Evolutionary conservation across 1,140 invertebrate genomes (phyloP).

Genomic region (Anagrus nilaparvatae): DNA sequence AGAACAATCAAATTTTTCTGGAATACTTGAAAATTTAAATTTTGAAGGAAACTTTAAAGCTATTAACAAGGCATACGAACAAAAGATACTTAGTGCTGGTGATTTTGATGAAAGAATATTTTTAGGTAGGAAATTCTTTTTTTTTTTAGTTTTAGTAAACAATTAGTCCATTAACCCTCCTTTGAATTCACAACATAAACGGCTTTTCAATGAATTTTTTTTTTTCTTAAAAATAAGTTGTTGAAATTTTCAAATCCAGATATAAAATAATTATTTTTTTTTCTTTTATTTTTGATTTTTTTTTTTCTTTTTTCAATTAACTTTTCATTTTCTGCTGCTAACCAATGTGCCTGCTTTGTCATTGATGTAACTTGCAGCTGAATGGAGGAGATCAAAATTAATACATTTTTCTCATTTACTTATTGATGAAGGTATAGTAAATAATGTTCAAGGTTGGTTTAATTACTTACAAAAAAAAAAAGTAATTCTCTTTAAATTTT

Average conservation of each 20-base stretch:
- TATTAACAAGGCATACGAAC: slow-evolving; percentile 82
- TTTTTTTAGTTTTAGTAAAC: too few species aligned
- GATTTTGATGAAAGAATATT: slow-evolving; percentile 97
- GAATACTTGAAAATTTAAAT: slow-evolving; percentile 57
- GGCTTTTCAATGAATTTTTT: too few species aligned
- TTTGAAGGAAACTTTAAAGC: slow-evolving; percentile 77
- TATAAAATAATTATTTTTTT: slow-evolving; percentile 14
- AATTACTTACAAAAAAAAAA: too few species aligned
- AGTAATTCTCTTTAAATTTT: too few species aligned
- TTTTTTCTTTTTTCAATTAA: slow-evolving; percentile 10
- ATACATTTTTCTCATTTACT: slow-evolving; percentile 26
- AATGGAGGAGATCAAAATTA: slow-evolving; percentile 32
- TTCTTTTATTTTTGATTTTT: slow-evolving; percentile 16
- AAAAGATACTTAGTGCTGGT: slow-evolving; percentile 79
- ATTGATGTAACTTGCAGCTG: slow-evolving; percentile 31
- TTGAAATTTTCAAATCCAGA: too few species aligned
- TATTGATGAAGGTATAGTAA: slow-evolving; percentile 24
- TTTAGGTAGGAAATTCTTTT: slow-evolving; percentile 48
- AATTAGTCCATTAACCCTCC: too few species aligned
- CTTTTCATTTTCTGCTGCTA: slow-evolving; percentile 27
- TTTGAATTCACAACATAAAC: too few species aligned
- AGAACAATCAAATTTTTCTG: slow-evolving; percentile 51
- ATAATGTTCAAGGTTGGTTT: too few species aligned
- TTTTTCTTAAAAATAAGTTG: too few species aligned
- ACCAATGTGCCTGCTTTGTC: slow-evolving; percentile 31